Conservation (phyloP, 2,113 vertebrate species). For the Epinephelus lanceolatus region DNA sequence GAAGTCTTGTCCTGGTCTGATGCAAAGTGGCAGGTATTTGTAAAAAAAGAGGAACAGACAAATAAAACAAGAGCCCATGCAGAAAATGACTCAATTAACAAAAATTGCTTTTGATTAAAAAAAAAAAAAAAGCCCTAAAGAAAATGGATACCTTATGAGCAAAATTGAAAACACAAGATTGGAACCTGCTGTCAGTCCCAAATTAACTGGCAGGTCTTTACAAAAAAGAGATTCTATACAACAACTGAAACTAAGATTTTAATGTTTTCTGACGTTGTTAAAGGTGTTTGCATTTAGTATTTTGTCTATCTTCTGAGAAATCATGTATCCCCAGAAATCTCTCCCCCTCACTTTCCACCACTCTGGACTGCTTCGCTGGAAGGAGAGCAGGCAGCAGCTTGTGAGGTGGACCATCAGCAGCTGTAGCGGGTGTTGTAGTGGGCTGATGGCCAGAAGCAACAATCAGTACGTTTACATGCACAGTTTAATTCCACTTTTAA, state of each 20-base stretch:
- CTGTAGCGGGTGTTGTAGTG: too few species aligned
- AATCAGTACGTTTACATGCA: too few species aligned
- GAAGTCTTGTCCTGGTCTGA: slow-evolving; percentile 1
- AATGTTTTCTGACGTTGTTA: background rate
- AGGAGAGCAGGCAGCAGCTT: too few species aligned
- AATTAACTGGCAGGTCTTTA: background rate
- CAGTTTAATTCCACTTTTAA: too few species aligned
- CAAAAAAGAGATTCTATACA: background rate
- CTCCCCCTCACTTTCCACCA: too few species aligned
- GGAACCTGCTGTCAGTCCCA: background rate
- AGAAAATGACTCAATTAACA: slow-evolving; percentile 4
- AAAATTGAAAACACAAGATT: background rate
- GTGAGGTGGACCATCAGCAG: too few species aligned
- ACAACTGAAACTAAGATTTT: too few species aligned
- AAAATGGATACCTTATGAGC: background rate
- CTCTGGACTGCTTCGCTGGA: too few species aligned
- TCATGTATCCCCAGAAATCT: background rate
- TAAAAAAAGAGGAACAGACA: slow-evolving; percentile 9
- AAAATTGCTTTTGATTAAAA: background rate
- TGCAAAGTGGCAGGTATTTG: slow-evolving; percentile 14
- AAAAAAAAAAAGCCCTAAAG: background rate
- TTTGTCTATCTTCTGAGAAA: background rate
- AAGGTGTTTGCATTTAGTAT: background rate
- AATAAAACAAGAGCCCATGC: background rate
- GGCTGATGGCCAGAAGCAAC: too few species aligned